Conservation (phyloP, 1,140 invertebrate genomes). For the Drosophila pseudoananassae region DNA sequence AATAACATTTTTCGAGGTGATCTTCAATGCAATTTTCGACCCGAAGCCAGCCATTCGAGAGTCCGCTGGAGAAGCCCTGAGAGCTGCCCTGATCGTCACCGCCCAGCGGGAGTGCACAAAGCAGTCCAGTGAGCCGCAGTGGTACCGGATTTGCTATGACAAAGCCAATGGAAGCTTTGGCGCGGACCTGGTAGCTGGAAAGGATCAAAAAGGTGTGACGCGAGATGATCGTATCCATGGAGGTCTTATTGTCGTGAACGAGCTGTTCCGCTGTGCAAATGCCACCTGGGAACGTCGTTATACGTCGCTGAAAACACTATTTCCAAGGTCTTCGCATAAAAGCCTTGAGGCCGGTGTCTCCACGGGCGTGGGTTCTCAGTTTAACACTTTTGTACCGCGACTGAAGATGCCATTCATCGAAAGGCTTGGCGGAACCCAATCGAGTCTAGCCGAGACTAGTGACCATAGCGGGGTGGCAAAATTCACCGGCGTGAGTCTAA, state of each 20-base stretch:
- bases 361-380: slow-evolving; percentile 48
- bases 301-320: slow-evolving; percentile 86
- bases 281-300: slow-evolving; percentile 94
- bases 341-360: slow-evolving; percentile 55
- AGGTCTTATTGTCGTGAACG: slow-evolving; percentile 96
- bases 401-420: slow-evolving; percentile 84
- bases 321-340: slow-evolving; percentile 83
- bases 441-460: slow-evolving; percentile 52
- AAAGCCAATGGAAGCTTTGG: slow-evolving; percentile 93
- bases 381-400: slow-evolving; percentile 81
- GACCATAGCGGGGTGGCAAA: slow-evolving; percentile 69
- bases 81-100: slow-evolving; percentile 96
- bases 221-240: slow-evolving; percentile 97
- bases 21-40: slow-evolving; percentile 96
- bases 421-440: slow-evolving; percentile 68
- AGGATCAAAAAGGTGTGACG: slow-evolving; percentile 90
- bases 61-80: slow-evolving; percentile 95
- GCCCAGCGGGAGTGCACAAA: slow-evolving; percentile 96
- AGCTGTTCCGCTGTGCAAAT: slow-evolving; percentile 96
- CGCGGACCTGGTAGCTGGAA: slow-evolving; percentile 86
- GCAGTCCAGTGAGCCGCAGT: slow-evolving; percentile 94
- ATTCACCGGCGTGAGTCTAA: slow-evolving; percentile 61
- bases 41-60: slow-evolving; percentile 96
- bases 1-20: slow-evolving; percentile 97
- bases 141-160: slow-evolving; percentile 96